Conservation (phyloP, 2,888 invertebrate genomes). For the Chironomus riparius region DNA sequence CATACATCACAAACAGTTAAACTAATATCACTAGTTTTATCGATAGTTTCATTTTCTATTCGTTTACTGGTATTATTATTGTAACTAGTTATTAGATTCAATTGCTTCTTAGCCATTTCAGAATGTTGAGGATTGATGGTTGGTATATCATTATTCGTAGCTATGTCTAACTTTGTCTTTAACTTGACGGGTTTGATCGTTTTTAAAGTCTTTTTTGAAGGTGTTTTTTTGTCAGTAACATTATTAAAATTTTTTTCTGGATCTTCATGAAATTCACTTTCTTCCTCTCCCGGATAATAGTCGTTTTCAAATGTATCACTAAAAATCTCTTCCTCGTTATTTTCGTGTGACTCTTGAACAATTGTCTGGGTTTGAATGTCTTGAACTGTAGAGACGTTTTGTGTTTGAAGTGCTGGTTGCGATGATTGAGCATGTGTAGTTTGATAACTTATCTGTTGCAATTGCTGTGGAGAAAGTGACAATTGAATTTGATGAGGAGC, state of each 20-base stretch:
- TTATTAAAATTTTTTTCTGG: background rate
- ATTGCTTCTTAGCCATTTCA: constrained; percentile 24
- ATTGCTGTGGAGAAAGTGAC: constrained; percentile 4
- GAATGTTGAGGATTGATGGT: constrained; percentile 1
- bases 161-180: background rate
- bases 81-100: constrained; percentile 28
- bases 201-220: background rate
- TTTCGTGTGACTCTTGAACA: constrained; percentile 10
- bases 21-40: constrained; percentile 15
- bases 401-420: background rate
- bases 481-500: background rate
- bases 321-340: constrained; percentile 15
- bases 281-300: background rate
- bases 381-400: background rate
- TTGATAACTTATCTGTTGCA: constrained; percentile 13
- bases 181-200: background rate
- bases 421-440: constrained; percentile 18
- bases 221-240: background rate
- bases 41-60: constrained; percentile 29
- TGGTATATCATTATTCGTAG: background rate
- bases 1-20: constrained; percentile 45
- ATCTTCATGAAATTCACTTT: background rate
- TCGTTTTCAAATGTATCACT: background rate
- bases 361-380: constrained; percentile 28
- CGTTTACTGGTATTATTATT: constrained; percentile 5